Conservation (phyloP, 2,888 invertebrate species). For the Drosophila peninsularis region DNA sequence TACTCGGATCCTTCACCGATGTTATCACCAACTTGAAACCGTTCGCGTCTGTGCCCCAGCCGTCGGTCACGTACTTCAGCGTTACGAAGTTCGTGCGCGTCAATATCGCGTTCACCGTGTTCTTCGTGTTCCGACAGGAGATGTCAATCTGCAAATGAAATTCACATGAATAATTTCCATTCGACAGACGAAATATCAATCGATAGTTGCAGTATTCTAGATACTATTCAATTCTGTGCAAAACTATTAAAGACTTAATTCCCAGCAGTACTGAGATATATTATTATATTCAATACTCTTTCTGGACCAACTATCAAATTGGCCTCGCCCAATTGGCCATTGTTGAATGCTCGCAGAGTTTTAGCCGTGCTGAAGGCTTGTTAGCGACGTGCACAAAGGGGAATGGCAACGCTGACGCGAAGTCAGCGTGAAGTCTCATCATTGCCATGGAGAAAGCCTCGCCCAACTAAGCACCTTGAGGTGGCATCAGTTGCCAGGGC, state of each 20-base stretch:
- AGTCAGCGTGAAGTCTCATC: conserved; percentile 41
- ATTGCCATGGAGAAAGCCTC: conserved; percentile 29
- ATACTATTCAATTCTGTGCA: background rate
- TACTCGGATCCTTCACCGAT: conserved; percentile 96
- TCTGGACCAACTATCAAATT: conserved; percentile 6
- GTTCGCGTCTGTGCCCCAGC: conserved; percentile 95
- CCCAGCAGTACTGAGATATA: background rate
- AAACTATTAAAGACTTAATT: background rate
- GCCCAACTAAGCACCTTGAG: conserved; percentile 24
- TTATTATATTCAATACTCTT: too few species aligned
- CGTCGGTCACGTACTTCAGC: conserved; percentile 96
- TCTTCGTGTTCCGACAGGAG: conserved; percentile 95
- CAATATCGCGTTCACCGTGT: conserved; percentile 94
- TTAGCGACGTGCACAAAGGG: conserved; percentile 44
- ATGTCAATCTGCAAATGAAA: conserved; percentile 91
- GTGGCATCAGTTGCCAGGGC: conserved; percentile 27
- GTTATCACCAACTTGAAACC: conserved; percentile 97
- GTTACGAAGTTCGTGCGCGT: conserved; percentile 97
- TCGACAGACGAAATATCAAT: background rate
- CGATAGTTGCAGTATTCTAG: background rate
- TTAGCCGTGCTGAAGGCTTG: conserved; percentile 27
- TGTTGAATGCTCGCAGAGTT: conserved; percentile 6
- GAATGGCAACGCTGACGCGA: conserved; percentile 10
- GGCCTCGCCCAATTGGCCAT: conserved; percentile 12
- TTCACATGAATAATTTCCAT: conserved; percentile 7